A percentile compares a stretch with the other conserved stretches of the same genome.
These are phyloP conservation scores for Drosophila hydei DNA, from an alignment of 1,140 invertebrate species.

Conservation along the genomic window DNA sequence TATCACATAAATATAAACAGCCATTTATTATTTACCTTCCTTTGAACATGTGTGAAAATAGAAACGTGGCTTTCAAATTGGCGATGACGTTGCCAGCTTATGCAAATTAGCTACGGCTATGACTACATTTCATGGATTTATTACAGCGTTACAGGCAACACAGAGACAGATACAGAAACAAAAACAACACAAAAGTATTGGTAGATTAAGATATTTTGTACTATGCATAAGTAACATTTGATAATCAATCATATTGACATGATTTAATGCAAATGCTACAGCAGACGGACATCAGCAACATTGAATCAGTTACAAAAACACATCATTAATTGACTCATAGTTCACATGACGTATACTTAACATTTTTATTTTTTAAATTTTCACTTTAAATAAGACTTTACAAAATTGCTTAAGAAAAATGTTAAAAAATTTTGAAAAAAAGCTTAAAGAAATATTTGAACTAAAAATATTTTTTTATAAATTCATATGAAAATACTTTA, in stretches of 20 bases:
- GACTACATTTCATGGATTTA: slow-evolving; percentile 51
- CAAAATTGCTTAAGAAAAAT: too few species aligned
- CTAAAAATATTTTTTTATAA: too few species aligned
- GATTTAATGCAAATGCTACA: slow-evolving; percentile 14
- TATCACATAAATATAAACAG: slow-evolving; percentile 2
- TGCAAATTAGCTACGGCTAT: slow-evolving; percentile 54
- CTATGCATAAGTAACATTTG: slow-evolving; percentile 19
- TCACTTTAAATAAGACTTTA: too few species aligned
- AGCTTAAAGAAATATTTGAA: too few species aligned
- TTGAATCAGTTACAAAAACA: slow-evolving; percentile 19
- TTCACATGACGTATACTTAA: slow-evolving; percentile 17
- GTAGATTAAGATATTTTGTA: neutral
- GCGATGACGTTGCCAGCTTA: slow-evolving; percentile 66
- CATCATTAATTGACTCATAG: neutral
- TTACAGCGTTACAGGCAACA: slow-evolving; percentile 52
- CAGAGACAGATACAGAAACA: slow-evolving; percentile 11
- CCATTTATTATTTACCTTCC: neutral
- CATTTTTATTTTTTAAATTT: slow-evolving; percentile 11
- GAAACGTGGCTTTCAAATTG: slow-evolving; percentile 46
- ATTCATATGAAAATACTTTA: too few species aligned
- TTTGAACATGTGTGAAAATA: slow-evolving; percentile 5
- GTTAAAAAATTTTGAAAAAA: too few species aligned
- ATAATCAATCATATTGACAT: slow-evolving; percentile 48
- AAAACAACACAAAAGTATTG: neutral
- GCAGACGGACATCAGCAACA: slow-evolving; percentile 17